Evolutionary conservation across 2,888 invertebrate genomes (phyloP).

Genomic region (Phrixothrix hirtus): DNA sequence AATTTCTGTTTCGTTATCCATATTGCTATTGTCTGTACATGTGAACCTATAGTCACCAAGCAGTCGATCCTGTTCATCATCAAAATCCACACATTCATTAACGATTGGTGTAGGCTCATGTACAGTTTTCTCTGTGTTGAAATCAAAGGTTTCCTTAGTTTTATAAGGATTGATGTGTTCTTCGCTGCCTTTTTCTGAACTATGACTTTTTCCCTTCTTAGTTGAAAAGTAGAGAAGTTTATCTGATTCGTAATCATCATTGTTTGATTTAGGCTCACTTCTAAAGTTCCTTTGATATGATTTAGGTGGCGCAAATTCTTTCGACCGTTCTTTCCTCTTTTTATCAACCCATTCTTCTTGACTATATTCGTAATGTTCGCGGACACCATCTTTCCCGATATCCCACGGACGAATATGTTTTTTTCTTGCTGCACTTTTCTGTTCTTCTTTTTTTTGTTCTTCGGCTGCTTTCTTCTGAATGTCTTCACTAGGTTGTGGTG

Average conservation of each 20-base stretch:
- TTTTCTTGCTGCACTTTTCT: constrained; percentile 59
- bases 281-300: constrained; percentile 38
- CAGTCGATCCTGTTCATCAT: constrained; percentile 36
- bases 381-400: constrained; percentile 67
- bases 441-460: constrained; percentile 57
- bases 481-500: too few species aligned
- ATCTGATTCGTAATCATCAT: constrained; percentile 25
- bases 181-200: constrained; percentile 11
- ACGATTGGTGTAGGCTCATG: constrained; percentile 36
- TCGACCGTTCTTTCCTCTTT: constrained; percentile 69
- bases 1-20: constrained; percentile 13
- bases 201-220: constrained; percentile 34
- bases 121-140: neutral
- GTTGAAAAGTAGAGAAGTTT: constrained; percentile 49
- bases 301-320: constrained; percentile 78
- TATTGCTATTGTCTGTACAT: neutral
- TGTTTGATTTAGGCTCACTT: constrained; percentile 6
- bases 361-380: constrained; percentile 63
- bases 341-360: constrained; percentile 80
- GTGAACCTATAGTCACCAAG: constrained; percentile 30
- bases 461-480: constrained; percentile 39
- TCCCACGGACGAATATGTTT: constrained; percentile 73
- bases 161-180: constrained; percentile 10
- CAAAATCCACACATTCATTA: constrained; percentile 39
- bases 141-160: constrained; percentile 5